Base-by-base conservation (phyloP, 2,888 invertebrate species). In the Stegophylla sp. region DNA sequence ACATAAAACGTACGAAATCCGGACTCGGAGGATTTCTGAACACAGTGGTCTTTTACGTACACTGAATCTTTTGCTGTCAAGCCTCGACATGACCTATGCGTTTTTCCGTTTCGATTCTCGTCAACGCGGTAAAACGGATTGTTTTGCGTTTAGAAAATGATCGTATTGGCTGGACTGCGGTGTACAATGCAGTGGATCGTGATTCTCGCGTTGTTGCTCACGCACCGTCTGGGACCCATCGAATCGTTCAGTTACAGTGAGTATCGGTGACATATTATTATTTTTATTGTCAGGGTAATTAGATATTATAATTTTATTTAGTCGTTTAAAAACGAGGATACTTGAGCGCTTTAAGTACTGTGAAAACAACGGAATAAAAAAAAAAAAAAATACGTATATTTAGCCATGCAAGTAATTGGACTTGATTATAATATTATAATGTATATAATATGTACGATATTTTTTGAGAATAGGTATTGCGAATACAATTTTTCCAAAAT, bases 211-310 rank as follows among this genome's bases (percentile, higher is more conserved):
- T 41, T 71, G 34, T 9, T 79, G 13, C 17, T 79, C 10, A 59
- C 48, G 1, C 48, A 48, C 28, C 79, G 51, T 17, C 26, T 69
- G 61, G 69, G 28, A 48, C 59, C 61, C 5, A 51, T 23, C 59
- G 23, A 61, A 48, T 79, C 79, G 41, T 79, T 79, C 56, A 79
- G 79, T 79, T 79, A 79, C 61, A 56, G 79, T 79, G 26, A 69
- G 79, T 79, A 67, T 2, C n/a, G 10, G 2, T n/a, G 17, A 48
- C 17, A 5, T 28, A 20, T 63, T 15, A 34, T 34, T 34, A 34
- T 34, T 34, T 34, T 34, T 34, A 7, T 7, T 34, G 4, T 34
- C 34, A 34, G 3, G 7, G 34, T 5, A 34, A 34, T n/a, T n/a
- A n/a, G n/a, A n/a, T n/a, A n/a, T n/a, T n/a, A n/a, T n/a, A n/a